phyloP scores from a whole-genome alignment of 2,113 vertebrate genomes.

The Camelus dromedarius region DNA sequence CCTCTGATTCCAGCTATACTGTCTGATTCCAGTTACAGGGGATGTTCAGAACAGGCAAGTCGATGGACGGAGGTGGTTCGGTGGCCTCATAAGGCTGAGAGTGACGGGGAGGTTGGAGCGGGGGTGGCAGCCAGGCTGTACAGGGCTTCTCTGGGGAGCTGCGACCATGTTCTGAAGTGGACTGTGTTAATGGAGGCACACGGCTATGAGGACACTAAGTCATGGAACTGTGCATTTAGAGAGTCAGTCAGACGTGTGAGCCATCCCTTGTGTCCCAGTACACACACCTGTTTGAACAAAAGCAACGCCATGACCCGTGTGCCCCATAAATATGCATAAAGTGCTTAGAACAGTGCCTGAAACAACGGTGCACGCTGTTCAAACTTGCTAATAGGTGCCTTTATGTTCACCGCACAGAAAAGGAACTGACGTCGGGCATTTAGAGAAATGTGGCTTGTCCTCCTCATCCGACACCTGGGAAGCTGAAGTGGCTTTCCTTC shows the following conservation, averaged over 20 bases:
- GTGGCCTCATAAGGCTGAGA: neutral
- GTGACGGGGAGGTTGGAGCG: no score
- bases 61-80: neutral
- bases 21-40: no score
- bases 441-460: neutral
- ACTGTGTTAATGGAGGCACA: neutral
- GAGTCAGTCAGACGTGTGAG: neutral
- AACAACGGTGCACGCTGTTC: neutral
- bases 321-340: neutral
- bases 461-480: neutral
- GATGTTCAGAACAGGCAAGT: no score
- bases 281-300: neutral
- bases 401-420: neutral
- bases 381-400: neutral
- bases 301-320: neutral
- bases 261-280: neutral
- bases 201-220: neutral
- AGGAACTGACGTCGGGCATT: rapidly evolving
- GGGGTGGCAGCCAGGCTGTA: no score
- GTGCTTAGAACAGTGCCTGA: neutral
- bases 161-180: neutral
- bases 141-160: neutral
- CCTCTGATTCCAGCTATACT: no score
- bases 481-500: neutral
- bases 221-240: no score